These are phyloP conservation scores for Cassiopea xamachana DNA, from an alignment of 30 jellyfish, hydroid and myxozoan genomes.

Conservation along the genomic window DNA sequence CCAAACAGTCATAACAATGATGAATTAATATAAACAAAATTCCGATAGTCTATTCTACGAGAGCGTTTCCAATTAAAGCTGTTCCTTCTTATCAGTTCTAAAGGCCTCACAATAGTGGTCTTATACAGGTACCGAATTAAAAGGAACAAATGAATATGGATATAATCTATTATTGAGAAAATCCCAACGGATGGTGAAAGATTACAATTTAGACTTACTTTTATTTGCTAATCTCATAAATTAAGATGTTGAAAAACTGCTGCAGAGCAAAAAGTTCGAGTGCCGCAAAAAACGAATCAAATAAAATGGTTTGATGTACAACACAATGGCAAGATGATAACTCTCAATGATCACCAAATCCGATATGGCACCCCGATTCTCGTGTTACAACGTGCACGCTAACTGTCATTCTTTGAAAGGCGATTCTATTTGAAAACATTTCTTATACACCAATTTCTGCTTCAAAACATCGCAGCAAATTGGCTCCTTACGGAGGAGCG, in stretches of 20 bases:
- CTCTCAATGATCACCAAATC: background rate
- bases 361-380: background rate
- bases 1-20: conserved; percentile 7
- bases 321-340: background rate
- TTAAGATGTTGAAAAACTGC: background rate
- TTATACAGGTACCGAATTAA: conserved; percentile 4
- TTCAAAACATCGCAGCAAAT: no score
- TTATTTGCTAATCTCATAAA: background rate
- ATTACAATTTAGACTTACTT: background rate
- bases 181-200: conserved; percentile 10
- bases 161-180: background rate
- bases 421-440: no score
- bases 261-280: background rate
- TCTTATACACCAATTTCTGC: no score
- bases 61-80: conserved; percentile 7
- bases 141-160: background rate
- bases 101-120: background rate
- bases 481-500: no score
- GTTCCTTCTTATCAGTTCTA: background rate
- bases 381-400: background rate
- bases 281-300: background rate
- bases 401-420: background rate
- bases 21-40: background rate
- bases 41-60: background rate
- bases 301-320: background rate